phyloP scores from a whole-genome alignment of 2,113 vertebrate species.

The Scartelaos histophorus region DNA sequence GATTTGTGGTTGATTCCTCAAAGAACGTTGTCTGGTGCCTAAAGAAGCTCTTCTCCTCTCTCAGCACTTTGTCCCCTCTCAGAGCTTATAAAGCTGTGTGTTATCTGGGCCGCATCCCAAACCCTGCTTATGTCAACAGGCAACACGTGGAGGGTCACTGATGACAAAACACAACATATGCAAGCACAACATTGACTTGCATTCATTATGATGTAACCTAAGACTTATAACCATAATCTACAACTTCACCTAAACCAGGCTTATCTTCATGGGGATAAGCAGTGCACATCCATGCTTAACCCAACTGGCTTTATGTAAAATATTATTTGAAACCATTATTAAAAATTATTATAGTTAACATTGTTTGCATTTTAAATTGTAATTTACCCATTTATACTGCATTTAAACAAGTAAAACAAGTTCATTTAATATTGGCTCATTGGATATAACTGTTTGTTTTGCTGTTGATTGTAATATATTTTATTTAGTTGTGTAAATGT shows the following conservation, averaged over 20 bases:
- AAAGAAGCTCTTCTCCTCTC: slow-evolving; percentile 39
- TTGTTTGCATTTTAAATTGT: too few species aligned
- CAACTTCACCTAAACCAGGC: not conserved
- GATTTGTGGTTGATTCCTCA: slow-evolving; percentile 14
- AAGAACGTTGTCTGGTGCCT: slow-evolving; percentile 44
- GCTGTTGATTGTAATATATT: too few species aligned
- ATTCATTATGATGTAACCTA: not conserved
- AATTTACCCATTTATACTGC: too few species aligned
- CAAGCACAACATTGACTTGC: slow-evolving; percentile 13
- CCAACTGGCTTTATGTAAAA: too few species aligned
- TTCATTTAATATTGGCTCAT: too few species aligned
- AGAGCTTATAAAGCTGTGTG: slow-evolving; percentile 71
- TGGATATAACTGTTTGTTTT: too few species aligned
- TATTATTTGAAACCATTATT: too few species aligned
- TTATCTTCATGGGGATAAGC: not conserved
- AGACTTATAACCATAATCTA: not conserved
- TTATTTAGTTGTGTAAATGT: too few species aligned
- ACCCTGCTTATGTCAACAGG: slow-evolving; percentile 80
- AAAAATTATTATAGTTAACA: too few species aligned
- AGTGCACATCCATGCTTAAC: not conserved
- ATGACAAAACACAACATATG: slow-evolving; percentile 39
- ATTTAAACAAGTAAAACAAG: too few species aligned
- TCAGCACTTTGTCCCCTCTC: slow-evolving; percentile 39
- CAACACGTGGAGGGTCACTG: slow-evolving; percentile 82
- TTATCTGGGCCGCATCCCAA: slow-evolving; percentile 77